These are phyloP conservation scores for Neocrepidodera transversa DNA, from an alignment of 2,888 invertebrate species.

Conservation along the genomic window DNA sequence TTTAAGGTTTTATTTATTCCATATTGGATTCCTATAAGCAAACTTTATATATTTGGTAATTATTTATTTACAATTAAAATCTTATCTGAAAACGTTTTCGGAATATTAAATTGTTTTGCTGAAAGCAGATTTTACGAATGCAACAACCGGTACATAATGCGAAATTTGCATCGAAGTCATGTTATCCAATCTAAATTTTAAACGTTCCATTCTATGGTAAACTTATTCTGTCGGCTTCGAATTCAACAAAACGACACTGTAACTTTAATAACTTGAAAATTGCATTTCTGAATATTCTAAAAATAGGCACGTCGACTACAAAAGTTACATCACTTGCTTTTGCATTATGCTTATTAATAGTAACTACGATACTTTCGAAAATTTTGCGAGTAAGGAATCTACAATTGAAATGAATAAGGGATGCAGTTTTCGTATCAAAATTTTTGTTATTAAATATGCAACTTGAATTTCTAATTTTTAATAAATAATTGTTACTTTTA, in stretches of 20 bases:
- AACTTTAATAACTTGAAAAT: conserved; percentile 40
- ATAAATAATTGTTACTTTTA: no score
- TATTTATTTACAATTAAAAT: no score
- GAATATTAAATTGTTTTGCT: not conserved
- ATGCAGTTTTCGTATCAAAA: not conserved
- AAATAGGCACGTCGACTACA: conserved; percentile 24
- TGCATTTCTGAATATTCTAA: conserved; percentile 24
- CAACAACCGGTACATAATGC: not conserved
- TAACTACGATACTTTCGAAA: not conserved
- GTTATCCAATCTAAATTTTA: conserved; percentile 39
- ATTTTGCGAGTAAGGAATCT: not conserved
- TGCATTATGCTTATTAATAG: not conserved
- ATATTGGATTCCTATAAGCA: no score
- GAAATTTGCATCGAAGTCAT: conserved; percentile 34
- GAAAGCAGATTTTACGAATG: not conserved
- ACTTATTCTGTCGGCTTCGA: conserved; percentile 34
- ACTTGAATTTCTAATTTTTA: no score
- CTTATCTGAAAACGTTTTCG: no score
- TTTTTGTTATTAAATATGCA: not conserved
- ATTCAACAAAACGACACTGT: conserved; percentile 33
- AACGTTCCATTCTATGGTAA: conserved; percentile 32
- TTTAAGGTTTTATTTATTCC: no score
- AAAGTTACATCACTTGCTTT: not conserved
- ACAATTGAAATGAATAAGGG: not conserved
- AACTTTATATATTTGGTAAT: no score